Conservation (phyloP, 2,888 invertebrate genomes). For the Philhelius pedissequus region DNA sequence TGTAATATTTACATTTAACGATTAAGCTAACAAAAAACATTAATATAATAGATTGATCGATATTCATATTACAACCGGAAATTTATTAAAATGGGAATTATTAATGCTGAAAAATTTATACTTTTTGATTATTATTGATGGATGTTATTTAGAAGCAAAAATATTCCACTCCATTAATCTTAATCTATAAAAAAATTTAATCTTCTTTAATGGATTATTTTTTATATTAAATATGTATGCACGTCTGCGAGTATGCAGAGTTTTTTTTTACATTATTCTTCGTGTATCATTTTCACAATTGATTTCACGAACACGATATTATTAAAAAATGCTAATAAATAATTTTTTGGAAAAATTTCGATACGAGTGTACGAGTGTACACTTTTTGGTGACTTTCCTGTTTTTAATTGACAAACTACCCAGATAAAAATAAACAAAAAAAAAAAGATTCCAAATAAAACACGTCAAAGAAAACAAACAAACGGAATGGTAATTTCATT, state of each 20-base stretch:
- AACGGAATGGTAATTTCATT: background rate
- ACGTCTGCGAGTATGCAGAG: background rate
- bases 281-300: background rate
- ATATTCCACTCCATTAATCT: no score
- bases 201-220: background rate
- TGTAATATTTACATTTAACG: no score
- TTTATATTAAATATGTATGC: background rate
- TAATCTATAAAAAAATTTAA: background rate
- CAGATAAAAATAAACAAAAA: no score
- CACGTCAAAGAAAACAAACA: background rate
- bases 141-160: background rate
- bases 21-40: no score
- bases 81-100: background rate
- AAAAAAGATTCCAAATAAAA: background rate
- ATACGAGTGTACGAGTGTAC: no score
- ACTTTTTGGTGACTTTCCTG: no score
- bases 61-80: background rate
- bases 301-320: background rate
- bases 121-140: background rate
- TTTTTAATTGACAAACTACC: slow-evolving; percentile 53
- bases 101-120: background rate
- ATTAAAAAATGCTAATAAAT: background rate
- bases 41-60: no score
- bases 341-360: no score
- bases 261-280: background rate